Conservation (phyloP, 2,113 vertebrate genomes). For the Grammomys surdaster region DNA sequence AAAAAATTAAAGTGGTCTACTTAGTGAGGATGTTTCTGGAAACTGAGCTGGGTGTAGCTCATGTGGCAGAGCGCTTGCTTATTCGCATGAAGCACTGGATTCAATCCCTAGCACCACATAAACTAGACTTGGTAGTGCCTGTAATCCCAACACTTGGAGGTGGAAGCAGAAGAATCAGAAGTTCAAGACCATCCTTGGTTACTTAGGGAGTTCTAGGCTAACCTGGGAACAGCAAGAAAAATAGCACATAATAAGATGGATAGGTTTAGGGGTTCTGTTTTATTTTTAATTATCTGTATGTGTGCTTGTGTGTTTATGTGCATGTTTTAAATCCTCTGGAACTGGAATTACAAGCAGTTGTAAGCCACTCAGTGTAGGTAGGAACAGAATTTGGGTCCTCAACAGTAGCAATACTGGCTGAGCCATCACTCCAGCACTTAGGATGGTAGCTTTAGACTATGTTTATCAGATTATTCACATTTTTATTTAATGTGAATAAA, state of each 20-base stretch:
- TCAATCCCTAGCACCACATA: not conserved
- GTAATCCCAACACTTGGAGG: not conserved
- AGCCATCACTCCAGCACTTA: not conserved
- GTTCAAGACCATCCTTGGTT: not conserved
- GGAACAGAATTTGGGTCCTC: not conserved
- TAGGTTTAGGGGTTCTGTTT: not conserved
- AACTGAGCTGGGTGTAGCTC: constrained; percentile 14
- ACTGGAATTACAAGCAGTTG: not conserved
- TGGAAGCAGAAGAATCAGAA: not conserved
- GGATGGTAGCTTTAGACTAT: not conserved
- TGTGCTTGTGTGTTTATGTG: not conserved
- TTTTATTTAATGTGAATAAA: not conserved
- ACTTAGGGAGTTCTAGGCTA: not conserved
- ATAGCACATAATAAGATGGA: not conserved
- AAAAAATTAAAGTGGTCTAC: constrained; percentile 29
- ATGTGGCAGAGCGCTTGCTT: not conserved
- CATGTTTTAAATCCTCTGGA: not conserved
- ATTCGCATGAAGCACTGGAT: not conserved
- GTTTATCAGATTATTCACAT: not conserved
- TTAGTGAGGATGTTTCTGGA: constrained; percentile 69
- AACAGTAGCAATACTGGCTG: not conserved
- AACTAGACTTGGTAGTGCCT: not conserved
- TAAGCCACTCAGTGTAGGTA: not conserved
- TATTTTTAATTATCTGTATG: not conserved
- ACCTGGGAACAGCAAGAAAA: not conserved